Evolutionary conservation across 2,797 vertebrate species (phyloP), one percentile per base, ranked within the genome.

Genomic region (Gallirallus australis): DNA sequence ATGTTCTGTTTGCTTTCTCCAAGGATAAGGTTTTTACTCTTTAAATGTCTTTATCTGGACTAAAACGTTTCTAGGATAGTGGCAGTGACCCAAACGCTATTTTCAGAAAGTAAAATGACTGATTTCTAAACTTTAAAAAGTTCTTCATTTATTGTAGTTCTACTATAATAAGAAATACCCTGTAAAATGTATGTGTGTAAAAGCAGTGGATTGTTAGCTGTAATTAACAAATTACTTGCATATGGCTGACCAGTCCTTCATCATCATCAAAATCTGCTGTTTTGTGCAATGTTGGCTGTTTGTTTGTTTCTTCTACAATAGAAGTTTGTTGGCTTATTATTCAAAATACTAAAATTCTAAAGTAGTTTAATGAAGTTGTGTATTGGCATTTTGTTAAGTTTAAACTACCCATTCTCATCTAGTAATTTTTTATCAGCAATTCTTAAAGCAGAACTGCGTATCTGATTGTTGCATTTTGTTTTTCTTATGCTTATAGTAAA

Each of bases 221-320:
- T 84, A 54, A 61, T 48, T 63, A 70, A 85, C 13, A 59, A 47
- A 25, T 45, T 50, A 64, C 69, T 86, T 84, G n/a, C 52, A 21
- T 73, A 77, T 57, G 63, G 78, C 84, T 82, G 83, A 86, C 61
- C 73, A 89, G 93, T 91, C 53, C 24, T 80, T 70, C 95, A 95
- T 96, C 92, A 54, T 95, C 96, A 96, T 96, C 83, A 71, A 93
- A 59, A 93, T 94, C 79, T 94, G 94, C 94, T 96, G 31, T 87
- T 92, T 88, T 89, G 88, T 97, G 91, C 78, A 70, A 1, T 93
- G 92, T 79, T 95, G 86, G 64, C 88, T 96, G 45, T 94, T 69
- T 93, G 83, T 92, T 45, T 91, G 81, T 93, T 94, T 93, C 89
- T 93, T 93, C 80, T 79, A 68, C 30, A 59, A 13, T 12, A 86